Conservation (phyloP, 2,797 vertebrate species). For the Pangasius djambal region DNA sequence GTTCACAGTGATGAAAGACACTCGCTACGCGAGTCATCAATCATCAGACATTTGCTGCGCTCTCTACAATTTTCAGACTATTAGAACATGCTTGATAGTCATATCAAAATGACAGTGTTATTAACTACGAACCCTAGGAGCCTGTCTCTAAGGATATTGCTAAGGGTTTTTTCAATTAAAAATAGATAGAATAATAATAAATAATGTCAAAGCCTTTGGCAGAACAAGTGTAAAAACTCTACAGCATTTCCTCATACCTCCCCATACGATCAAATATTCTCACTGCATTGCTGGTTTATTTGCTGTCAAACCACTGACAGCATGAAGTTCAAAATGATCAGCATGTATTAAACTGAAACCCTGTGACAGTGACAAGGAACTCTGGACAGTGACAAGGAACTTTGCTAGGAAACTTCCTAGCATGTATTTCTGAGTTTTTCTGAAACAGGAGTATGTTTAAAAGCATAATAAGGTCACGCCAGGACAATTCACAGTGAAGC, state of each 20-base stretch:
- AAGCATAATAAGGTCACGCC: conserved; percentile 38
- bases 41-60: conserved; percentile 21
- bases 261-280: background rate
- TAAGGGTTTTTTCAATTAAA: conserved; percentile 41
- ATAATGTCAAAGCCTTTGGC: conserved; percentile 30
- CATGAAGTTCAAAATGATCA: conserved; percentile 1
- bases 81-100: conserved; percentile 34
- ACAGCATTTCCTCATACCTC: conserved; percentile 10
- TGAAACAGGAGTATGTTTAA: conserved; percentile 32
- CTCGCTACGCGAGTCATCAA: background rate
- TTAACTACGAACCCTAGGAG: conserved; percentile 43
- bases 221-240: conserved; percentile 21
- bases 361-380: background rate
- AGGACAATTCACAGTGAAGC: conserved; percentile 34
- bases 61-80: conserved; percentile 31
- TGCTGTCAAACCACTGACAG: background rate
- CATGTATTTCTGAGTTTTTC: background rate
- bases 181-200: conserved; percentile 35
- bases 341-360: conserved; percentile 23
- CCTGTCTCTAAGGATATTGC: conserved; percentile 29
- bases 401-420: background rate
- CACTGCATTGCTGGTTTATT: conserved; percentile 2
- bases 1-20: conserved; percentile 18
- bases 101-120: conserved; percentile 40
- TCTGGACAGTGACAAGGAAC: background rate